Conservation (phyloP, 2,113 vertebrate genomes). For the Rhagologus leucostigma region DNA sequence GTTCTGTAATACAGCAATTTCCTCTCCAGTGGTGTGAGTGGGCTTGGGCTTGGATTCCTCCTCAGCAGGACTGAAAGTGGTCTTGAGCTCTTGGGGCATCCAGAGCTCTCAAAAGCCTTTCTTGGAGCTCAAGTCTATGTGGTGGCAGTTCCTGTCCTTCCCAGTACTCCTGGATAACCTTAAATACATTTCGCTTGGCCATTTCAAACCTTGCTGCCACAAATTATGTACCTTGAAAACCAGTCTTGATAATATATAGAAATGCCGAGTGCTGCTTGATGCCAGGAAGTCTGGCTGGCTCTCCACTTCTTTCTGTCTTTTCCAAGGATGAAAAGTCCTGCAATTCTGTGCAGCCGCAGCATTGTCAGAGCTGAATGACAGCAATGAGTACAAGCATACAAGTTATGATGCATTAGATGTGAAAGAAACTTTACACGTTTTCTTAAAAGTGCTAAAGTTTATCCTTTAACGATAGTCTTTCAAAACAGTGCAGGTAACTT, state of each 20-base stretch:
- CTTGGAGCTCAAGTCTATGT: neutral
- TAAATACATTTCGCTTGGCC: neutral
- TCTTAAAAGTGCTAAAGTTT: neutral
- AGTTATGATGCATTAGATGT: neutral
- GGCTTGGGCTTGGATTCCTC: neutral
- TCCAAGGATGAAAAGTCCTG: neutral
- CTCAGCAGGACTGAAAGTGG: neutral
- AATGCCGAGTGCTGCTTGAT: neutral
- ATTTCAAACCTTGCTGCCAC: neutral
- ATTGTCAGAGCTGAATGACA: neutral
- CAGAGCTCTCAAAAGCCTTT: neutral
- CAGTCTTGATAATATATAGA: neutral
- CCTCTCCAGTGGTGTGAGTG: neutral
- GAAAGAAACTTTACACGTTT: neutral
- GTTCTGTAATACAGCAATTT: neutral
- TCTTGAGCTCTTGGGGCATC: neutral
- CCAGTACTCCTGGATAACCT: neutral
- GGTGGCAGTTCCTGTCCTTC: neutral
- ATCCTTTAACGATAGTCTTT: neutral
- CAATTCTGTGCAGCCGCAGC: fast-evolving
- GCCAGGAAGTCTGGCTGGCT: neutral
- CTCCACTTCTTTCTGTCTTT: neutral
- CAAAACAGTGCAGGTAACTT: neutral
- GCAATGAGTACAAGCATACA: neutral
- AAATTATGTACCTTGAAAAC: neutral